Evolutionary conservation across 92 coral and sea anemone species (phyloP).

Genomic region (Epizoanthus fatuus): DNA sequence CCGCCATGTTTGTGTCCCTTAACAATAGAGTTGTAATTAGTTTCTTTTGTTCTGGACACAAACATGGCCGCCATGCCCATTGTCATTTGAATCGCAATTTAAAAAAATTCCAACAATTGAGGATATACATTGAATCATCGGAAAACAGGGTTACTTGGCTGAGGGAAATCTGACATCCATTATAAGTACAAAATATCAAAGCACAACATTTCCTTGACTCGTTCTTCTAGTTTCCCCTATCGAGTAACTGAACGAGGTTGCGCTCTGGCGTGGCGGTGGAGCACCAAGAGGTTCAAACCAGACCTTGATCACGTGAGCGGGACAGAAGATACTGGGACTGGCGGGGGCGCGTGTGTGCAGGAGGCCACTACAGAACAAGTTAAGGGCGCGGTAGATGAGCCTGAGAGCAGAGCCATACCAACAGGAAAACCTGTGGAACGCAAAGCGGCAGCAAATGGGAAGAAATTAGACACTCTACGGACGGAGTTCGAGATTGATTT

Average conservation of each 20-base stretch:
- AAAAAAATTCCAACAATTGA: too few relatives aligned
- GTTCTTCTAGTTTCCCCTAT: constrained; percentile 74
- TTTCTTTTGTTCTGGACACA: too few relatives aligned
- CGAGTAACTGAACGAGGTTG: constrained; percentile 89
- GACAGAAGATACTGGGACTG: background rate
- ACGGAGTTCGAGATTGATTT: constrained; percentile 53
- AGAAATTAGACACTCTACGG: background rate
- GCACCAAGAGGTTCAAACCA: constrained; percentile 77
- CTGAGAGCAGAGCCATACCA: background rate
- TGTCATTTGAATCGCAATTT: too few relatives aligned
- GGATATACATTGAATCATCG: too few relatives aligned
- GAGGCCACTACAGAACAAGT: constrained; percentile 2
- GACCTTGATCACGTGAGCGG: constrained; percentile 43
- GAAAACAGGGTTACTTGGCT: too few relatives aligned
- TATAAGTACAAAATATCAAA: too few relatives aligned
- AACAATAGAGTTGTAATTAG: too few relatives aligned
- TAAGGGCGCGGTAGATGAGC: background rate
- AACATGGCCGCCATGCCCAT: too few relatives aligned
- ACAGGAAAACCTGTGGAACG: background rate
- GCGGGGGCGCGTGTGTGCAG: background rate
- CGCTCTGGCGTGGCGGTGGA: constrained; percentile 77
- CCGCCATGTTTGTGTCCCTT: too few relatives aligned
- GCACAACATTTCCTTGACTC: constrained; percentile 12
- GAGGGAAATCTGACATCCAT: too few relatives aligned
- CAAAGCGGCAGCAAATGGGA: background rate